Percentiles rank a stretch among this genome's conserved stretches.
phyloP scores from a whole-genome alignment of 1,140 invertebrate species.

The Ylistrum balloti region DNA sequence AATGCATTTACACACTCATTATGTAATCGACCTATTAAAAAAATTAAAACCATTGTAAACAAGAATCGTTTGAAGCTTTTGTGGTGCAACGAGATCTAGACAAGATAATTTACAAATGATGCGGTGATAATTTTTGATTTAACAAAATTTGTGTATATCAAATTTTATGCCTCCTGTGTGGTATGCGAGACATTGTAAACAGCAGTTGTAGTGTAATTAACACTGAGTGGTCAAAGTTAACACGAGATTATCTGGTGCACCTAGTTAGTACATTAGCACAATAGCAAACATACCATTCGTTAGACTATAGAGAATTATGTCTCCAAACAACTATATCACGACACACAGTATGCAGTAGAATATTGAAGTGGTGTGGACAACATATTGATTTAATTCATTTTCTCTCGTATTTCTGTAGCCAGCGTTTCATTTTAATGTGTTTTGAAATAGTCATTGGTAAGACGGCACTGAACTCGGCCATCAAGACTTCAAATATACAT shows the following conservation, averaged over 20 bases:
- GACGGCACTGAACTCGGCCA: too few species aligned
- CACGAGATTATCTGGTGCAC: neutral
- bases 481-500: too few species aligned
- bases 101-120: slow-evolving; percentile 8
- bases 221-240: neutral
- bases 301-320: too few species aligned
- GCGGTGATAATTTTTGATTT: slow-evolving; percentile 27
- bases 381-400: too few species aligned
- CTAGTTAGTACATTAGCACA: neutral
- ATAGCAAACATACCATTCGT: too few species aligned
- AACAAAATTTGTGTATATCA: neutral
- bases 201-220: neutral
- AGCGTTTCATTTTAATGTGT: too few species aligned
- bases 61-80: neutral
- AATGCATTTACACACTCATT: neutral
- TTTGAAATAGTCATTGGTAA: too few species aligned
- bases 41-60: neutral
- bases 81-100: neutral
- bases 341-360: too few species aligned
- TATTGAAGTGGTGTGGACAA: too few species aligned
- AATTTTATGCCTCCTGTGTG: neutral
- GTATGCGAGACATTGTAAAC: neutral
- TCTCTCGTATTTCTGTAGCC: too few species aligned
- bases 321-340: too few species aligned
- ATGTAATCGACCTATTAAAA: neutral